These are phyloP conservation scores for Stenichneumon culpator DNA, from an alignment of 2,888 invertebrate genomes.

Conservation along the genomic window DNA sequence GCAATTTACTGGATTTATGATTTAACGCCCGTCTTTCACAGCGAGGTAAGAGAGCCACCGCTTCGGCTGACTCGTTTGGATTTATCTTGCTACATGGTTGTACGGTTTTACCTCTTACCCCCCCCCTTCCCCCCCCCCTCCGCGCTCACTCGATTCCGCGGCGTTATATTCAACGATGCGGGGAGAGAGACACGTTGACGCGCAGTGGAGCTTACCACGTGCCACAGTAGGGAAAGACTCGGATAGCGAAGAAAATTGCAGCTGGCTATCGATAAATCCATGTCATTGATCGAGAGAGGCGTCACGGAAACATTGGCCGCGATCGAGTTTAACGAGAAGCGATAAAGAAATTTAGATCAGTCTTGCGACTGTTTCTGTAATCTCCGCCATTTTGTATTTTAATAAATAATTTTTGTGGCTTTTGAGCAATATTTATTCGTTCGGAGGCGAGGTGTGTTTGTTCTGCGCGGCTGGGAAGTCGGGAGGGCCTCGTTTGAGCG, in stretches of 20 bases:
- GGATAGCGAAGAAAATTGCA: conserved; percentile 57
- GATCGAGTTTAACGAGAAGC: conserved; percentile 1
- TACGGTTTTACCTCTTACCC: conserved; percentile 48
- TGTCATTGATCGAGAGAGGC: conserved; percentile 44
- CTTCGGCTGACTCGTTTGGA: conserved; percentile 28
- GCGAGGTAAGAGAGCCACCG: conserved; percentile 72
- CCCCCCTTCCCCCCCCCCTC: neutral
- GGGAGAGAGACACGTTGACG: conserved; percentile 36
- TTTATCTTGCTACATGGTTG: conserved; percentile 9
- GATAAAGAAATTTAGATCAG: neutral
- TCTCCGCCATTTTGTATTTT: neutral
- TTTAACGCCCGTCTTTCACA: conserved; percentile 80
- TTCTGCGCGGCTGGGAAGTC: neutral
- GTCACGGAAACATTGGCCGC: conserved; percentile 41
- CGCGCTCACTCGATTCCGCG: conserved; percentile 47
- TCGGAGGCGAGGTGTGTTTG: neutral
- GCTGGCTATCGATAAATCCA: conserved; percentile 59
- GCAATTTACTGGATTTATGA: conserved; percentile 81
- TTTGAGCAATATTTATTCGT: neutral
- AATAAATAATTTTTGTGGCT: neutral
- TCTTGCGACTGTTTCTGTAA: neutral
- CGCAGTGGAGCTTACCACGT: conserved; percentile 44
- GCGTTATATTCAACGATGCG: conserved; percentile 40
- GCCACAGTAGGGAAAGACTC: conserved; percentile 16
- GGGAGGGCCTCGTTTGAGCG: neutral